Evolutionary conservation across 2,113 vertebrate genomes (phyloP).

Genomic region (Hydropotes inermis): DNA sequence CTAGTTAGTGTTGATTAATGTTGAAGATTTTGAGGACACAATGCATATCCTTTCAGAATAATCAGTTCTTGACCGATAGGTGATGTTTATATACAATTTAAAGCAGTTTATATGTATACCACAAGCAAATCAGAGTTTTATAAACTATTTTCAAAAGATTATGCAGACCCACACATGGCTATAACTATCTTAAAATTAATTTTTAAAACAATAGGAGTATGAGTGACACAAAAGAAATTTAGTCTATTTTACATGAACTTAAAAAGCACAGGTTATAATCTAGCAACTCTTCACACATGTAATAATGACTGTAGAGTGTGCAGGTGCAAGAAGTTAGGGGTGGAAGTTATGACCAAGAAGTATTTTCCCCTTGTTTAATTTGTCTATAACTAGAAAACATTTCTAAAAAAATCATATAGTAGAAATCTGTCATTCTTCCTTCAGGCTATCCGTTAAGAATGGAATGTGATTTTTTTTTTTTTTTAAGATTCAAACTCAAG

Average conservation of each 20-base stretch:
- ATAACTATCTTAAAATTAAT: neutral
- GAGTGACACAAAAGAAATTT: neutral
- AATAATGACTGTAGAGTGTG: neutral
- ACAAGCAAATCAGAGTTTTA: conserved; percentile 1
- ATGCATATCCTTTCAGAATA: neutral
- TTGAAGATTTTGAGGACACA: neutral
- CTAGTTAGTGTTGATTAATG: neutral
- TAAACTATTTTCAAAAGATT: conserved; percentile 7
- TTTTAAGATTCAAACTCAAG: conserved; percentile 39
- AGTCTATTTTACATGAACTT: neutral
- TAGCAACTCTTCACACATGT: neutral
- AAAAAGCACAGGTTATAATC: neutral
- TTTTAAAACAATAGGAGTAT: conserved; percentile 1
- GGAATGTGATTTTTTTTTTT: neutral
- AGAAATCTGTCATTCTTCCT: neutral
- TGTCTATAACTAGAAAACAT: neutral
- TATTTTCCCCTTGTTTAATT: neutral
- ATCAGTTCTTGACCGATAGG: neutral
- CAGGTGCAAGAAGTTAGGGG: conserved; percentile 39
- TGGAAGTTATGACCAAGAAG: neutral
- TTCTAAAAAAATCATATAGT: neutral
- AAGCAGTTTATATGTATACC: neutral
- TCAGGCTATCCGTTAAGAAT: conserved; percentile 8
- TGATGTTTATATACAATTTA: conserved; percentile 26
- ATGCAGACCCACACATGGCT: neutral